phyloP scores from a whole-genome alignment of 2,888 invertebrate species.

The Rhodophaea formosa region DNA sequence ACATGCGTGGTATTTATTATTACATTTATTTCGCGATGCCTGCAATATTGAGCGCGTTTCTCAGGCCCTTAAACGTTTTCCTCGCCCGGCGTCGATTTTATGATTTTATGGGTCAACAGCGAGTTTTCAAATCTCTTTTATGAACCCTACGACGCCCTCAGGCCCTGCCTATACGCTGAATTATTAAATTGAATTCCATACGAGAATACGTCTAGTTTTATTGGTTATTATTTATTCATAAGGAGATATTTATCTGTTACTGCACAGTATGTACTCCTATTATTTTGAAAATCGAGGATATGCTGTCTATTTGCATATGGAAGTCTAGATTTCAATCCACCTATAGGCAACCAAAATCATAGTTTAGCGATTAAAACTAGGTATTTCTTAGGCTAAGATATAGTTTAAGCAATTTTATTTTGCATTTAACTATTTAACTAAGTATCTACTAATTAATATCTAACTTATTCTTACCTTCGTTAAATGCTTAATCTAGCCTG shows the following conservation, averaged over 20 bases:
- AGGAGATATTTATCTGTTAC: slow-evolving; percentile 3
- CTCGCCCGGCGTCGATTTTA: slow-evolving; percentile 43
- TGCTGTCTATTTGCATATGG: no score
- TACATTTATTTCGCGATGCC: background rate
- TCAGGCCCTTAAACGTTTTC: slow-evolving; percentile 60
- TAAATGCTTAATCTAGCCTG: no score
- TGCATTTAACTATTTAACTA: no score
- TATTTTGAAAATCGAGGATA: background rate
- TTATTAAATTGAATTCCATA: slow-evolving; percentile 55
- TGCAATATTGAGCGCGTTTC: slow-evolving; percentile 26
- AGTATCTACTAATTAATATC: no score
- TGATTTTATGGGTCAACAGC: slow-evolving; percentile 64
- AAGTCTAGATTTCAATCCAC: no score
- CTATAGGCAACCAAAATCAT: no score
- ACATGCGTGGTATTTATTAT: background rate
- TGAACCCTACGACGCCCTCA: slow-evolving; percentile 46
- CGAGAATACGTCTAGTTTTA: slow-evolving; percentile 22
- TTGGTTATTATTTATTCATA: slow-evolving; percentile 21
- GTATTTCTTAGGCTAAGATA: no score
- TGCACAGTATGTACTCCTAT: slow-evolving; percentile 5
- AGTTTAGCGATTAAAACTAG: no score
- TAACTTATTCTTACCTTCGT: no score
- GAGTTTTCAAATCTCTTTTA: slow-evolving; percentile 67
- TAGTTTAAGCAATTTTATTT: no score
- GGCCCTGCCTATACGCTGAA: slow-evolving; percentile 49